Evolutionary conservation across 2,888 invertebrate species (phyloP).

Genomic region (Dryomyza anilis): DNA sequence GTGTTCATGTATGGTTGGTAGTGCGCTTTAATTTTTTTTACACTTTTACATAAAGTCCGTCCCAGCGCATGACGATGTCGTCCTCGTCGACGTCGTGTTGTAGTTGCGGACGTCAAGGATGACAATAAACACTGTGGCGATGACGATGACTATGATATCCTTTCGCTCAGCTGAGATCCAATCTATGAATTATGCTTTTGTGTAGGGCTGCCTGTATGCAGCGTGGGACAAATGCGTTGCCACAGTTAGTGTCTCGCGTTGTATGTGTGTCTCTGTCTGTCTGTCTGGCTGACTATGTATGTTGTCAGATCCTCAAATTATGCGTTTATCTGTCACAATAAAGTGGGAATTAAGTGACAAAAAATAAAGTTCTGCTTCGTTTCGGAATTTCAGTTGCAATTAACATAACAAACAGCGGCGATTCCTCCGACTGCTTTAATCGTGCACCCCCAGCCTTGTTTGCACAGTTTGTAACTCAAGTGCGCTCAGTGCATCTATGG

Average conservation of each 20-base stretch:
- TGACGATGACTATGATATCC: constrained; percentile 11
- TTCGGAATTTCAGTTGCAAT: constrained; percentile 44
- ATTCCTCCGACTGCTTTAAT: constrained; percentile 26
- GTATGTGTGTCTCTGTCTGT: background rate
- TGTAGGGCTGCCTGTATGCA: constrained; percentile 29
- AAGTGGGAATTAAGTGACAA: background rate
- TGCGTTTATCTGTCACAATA: background rate
- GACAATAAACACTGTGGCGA: background rate
- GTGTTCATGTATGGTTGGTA: background rate
- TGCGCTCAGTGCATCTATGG: background rate
- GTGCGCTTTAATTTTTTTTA: background rate
- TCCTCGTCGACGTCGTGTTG: no score
- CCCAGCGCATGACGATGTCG: background rate
- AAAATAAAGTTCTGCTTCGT: background rate
- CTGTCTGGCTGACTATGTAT: constrained; percentile 21
- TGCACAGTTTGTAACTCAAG: background rate
- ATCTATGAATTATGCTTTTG: constrained; percentile 38
- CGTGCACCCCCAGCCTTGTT: background rate
- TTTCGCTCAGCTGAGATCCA: constrained; percentile 35
- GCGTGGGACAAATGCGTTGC: background rate
- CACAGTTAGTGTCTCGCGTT: constrained; percentile 36
- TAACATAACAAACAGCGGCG: constrained; percentile 44
- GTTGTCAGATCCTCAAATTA: constrained; percentile 16
- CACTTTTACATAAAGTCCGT: no score
- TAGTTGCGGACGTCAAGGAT: background rate